Evolutionary conservation across 2,797 vertebrate species (phyloP), one percentile per base, ranked within the genome.

Genomic region (Micropoecilia bifurca): DNA sequence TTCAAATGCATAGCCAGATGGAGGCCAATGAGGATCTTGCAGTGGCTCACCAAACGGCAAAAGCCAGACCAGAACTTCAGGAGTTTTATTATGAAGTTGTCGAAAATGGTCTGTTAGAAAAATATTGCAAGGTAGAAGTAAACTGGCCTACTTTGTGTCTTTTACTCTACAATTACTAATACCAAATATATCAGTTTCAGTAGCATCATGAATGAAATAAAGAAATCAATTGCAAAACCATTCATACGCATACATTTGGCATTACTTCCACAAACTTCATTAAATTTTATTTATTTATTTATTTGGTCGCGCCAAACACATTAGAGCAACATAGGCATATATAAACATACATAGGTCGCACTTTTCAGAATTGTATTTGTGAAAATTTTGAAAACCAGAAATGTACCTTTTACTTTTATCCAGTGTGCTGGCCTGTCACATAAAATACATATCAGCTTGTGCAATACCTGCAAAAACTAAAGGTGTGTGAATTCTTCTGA

Each of bases 1-100:
- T 69, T 43, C 66, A 69, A 69, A 69, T 69, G 39, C 10, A 41
- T 69, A 69, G 66, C 39, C 39, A 69, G 39, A 69, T 41, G 39
- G 66, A 68, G 66, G 39, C 39, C 66, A 68, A 22, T 41, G 66
- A 43, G 39, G 41, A 25, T 14, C 20, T 25, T 43, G 66, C 20
- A 6, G 66, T 25, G 66, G 20, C 36, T 25, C 63, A 66, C 61
- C 63, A 39, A 66, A 66, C 6, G 41, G 20, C 8, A 12, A 41
- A 41, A 68, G 36, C 63, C 20, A 25, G 16, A 68, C 36, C 63
- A 68, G 8, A 69, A 69, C 9, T 5, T 68, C 12, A n/a, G 20
- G 22, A 25, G 39, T 43, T 69, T 69, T 43, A 68, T 41, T 25
- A 69, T 13, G 39, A 25, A 5, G 22, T 43, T 69, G 66, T 43